Conservation (phyloP, 2,113 vertebrate genomes). For the Acanthochromis polyacanthus region DNA sequence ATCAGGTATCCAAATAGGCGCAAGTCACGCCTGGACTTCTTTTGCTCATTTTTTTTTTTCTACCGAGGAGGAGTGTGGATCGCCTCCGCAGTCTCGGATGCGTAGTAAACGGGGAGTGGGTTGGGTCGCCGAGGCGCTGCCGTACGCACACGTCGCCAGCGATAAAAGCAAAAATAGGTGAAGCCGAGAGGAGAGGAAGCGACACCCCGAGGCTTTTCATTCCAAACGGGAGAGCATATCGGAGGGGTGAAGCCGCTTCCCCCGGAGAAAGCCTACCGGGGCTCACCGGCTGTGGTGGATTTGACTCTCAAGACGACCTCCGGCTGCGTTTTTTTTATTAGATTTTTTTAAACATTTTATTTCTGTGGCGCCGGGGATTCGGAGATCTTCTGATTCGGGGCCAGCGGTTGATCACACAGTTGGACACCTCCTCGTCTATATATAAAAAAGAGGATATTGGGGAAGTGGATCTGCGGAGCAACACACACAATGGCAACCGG, state of each 20-base stretch:
- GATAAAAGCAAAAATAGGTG: conserved; percentile 45
- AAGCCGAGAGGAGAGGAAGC: conserved; percentile 40
- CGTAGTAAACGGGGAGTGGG: conserved; percentile 77
- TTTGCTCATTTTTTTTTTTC: background rate
- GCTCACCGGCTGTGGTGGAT: conserved; percentile 61
- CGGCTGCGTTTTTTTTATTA: background rate
- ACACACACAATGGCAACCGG: conserved; percentile 80
- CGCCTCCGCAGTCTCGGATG: conserved; percentile 79
- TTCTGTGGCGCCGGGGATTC: conserved; percentile 13
- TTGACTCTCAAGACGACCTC: conserved; percentile 41
- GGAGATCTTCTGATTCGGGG: conserved; percentile 33
- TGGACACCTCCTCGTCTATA: conserved; percentile 32
- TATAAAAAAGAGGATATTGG: conserved; percentile 41
- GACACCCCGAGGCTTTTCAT: conserved; percentile 17
- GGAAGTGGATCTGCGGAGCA: conserved; percentile 61
- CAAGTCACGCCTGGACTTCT: conserved; percentile 61
- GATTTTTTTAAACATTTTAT: background rate
- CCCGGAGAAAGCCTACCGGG: conserved; percentile 28
- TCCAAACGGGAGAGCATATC: conserved; percentile 19
- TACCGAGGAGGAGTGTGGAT: conserved; percentile 46
- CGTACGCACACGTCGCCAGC: conserved; percentile 53
- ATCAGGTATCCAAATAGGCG: conserved; percentile 35
- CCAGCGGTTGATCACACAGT: conserved; percentile 27
- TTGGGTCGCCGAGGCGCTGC: conserved; percentile 77
- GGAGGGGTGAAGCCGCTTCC: conserved; percentile 48